phyloP scores from a whole-genome alignment of 2,113 vertebrate genomes.

The Willisornis vidua region DNA sequence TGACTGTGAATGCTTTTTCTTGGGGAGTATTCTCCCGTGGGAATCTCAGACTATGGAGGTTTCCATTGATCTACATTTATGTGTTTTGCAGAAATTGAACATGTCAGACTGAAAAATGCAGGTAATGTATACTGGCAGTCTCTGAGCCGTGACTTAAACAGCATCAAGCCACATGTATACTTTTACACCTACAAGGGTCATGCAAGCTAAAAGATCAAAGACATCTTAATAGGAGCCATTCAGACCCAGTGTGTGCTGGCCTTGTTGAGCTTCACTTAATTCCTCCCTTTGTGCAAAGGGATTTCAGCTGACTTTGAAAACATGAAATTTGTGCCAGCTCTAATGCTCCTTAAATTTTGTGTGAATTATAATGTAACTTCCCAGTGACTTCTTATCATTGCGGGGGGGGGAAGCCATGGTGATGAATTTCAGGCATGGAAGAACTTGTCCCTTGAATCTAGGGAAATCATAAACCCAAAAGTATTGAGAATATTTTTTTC shows the following conservation, averaged over 20 bases:
- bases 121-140: neutral
- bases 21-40: neutral
- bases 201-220: neutral
- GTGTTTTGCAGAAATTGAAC: neutral
- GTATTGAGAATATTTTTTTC: neutral
- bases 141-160: neutral
- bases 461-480: slow-evolving; percentile 23
- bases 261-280: neutral
- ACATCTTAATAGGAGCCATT: neutral
- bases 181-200: neutral
- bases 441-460: neutral
- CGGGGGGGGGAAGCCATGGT: neutral
- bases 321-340: slow-evolving; percentile 9
- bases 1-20: neutral
- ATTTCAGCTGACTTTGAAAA: slow-evolving; percentile 57
- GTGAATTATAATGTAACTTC: slow-evolving; percentile 30
- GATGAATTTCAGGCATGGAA: slow-evolving; percentile 12
- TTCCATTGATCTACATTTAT: neutral
- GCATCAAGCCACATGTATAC: neutral
- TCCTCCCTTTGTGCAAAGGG: neutral
- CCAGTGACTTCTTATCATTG: neutral
- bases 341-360: slow-evolving; percentile 47
- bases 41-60: neutral
- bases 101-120: neutral
- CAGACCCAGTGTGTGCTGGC: neutral